Evolutionary conservation across 1,140 invertebrate genomes (phyloP).

Genomic region (Tetramorium simillimum): DNA sequence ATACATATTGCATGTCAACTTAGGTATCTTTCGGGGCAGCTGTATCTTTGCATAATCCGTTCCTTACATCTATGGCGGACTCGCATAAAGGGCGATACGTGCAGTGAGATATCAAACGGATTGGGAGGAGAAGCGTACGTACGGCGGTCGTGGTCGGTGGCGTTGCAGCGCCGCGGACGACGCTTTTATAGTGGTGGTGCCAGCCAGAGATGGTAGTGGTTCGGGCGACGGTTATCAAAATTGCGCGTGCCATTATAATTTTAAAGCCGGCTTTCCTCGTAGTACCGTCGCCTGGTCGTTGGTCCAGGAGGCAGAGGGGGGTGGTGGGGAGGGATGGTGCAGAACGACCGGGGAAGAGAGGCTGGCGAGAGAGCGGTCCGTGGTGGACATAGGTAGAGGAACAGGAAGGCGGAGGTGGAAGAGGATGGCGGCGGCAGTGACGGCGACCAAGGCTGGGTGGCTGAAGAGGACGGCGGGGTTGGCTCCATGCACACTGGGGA

Average conservation of each 20-base stretch:
- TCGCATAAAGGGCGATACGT: conserved; percentile 57
- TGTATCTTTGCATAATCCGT: conserved; percentile 37
- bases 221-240: conserved; percentile 85
- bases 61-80: conserved; percentile 38
- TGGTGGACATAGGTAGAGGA: conserved; percentile 74
- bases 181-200: conserved; percentile 46
- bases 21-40: background rate
- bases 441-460: conserved; percentile 71
- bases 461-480: conserved; percentile 65
- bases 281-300: conserved; percentile 76
- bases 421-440: conserved; percentile 71
- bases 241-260: conserved; percentile 86
- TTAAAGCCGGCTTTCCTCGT: conserved; percentile 85
- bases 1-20: background rate
- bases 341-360: conserved; percentile 46
- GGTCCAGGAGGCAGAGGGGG: conserved; percentile 71
- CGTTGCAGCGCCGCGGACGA: conserved; percentile 22
- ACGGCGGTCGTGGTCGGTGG: conserved; percentile 9
- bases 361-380: conserved; percentile 46
- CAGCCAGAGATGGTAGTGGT: conserved; percentile 64
- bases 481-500: conserved; percentile 78
- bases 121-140: conserved; percentile 20
- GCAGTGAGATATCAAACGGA: conserved; percentile 80
- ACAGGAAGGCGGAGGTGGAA: conserved; percentile 72
- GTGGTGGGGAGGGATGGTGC: conserved; percentile 65